Conservation (phyloP, 2,888 invertebrate genomes). For the Linnaemya vulpina region DNA sequence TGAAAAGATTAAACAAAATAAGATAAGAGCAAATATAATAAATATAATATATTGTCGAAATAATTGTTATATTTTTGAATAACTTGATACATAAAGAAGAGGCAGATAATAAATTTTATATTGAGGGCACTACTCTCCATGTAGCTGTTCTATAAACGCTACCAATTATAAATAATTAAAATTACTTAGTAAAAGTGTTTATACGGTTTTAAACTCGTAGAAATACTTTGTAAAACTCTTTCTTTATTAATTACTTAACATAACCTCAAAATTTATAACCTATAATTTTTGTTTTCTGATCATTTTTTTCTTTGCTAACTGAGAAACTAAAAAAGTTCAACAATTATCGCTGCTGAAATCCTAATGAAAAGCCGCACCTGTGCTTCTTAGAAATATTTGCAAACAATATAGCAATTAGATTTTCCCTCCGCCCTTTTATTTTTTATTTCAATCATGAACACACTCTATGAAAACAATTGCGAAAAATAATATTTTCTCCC, state of each 20-base stretch:
- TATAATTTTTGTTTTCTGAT: not conserved
- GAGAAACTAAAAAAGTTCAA: not conserved
- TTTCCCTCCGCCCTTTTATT: not conserved
- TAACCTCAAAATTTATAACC: slow-evolving; percentile 1
- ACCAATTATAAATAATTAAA: no score
- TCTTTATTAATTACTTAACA: not conserved
- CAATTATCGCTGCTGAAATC: not conserved
- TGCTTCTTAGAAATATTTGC: slow-evolving; percentile 6
- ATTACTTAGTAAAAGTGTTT: no score
- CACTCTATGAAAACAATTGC: not conserved
- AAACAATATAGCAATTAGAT: not conserved
- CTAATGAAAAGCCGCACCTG: slow-evolving; percentile 12
- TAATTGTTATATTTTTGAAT: no score
- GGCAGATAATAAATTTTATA: no score
- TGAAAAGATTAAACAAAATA: not conserved
- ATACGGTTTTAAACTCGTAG: no score
- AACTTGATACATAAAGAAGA: no score
- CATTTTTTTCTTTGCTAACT: not conserved
- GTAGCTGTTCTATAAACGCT: no score
- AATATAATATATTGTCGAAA: no score
- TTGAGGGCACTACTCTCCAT: no score
- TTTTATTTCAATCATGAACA: not conserved
- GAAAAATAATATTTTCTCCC: slow-evolving; percentile 39
- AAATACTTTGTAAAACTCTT: not conserved
- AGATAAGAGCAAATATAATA: not conserved